Base-by-base conservation (phyloP, 2,113 vertebrate species). In the Furnarius figulus region DNA sequence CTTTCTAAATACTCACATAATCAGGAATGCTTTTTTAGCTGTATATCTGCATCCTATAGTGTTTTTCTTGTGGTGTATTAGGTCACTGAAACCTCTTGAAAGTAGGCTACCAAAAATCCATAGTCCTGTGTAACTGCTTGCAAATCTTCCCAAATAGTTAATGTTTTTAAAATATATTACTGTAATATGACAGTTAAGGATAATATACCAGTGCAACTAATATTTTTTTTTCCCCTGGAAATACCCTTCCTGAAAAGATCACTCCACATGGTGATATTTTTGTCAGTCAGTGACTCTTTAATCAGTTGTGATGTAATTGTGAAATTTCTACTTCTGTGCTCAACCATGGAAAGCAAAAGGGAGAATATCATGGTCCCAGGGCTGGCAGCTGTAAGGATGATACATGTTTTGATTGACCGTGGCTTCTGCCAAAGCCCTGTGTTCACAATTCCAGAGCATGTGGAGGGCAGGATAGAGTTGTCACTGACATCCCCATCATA, bases 381-480 rank as follows among this genome's bases (percentile, higher is more conserved):
- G 49, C 66, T 90, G 87, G 37, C 58, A 87, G 77, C 2, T 2
- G 23, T 25, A 20, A 78, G 47, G 28, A 46, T 25, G 35, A 35
- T 28, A 7, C 0, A 0, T 52, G 31, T 50, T 72, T 78, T 87
- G 74, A 85, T 85, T 87, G 87, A 79, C 81, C 2, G 1, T 76
- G 66, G 53, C 12, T 62, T 85, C 71, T 95, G 87, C 39, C 71
- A 79, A 50, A 82, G 31, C 62, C 37, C n/a, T 12, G 11, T 40
- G 42, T 9, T 84, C 70, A 28, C 46, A 47, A 39, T 42, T 40
- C 33, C 58, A 62, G 87, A 93, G 71, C 47, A 61, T 31, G 70
- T 55, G 87, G 56, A 89, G 37, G 49, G 40, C 83, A 95, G 84
- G 85, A 92, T 79, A 70, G 87, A 96, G 94, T 50, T 94, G 77